Percentiles rank a stretch among this genome's conserved stretches.
phyloP scores from a whole-genome alignment of 1,140 invertebrate species.

The Solenopsis fugax region DNA sequence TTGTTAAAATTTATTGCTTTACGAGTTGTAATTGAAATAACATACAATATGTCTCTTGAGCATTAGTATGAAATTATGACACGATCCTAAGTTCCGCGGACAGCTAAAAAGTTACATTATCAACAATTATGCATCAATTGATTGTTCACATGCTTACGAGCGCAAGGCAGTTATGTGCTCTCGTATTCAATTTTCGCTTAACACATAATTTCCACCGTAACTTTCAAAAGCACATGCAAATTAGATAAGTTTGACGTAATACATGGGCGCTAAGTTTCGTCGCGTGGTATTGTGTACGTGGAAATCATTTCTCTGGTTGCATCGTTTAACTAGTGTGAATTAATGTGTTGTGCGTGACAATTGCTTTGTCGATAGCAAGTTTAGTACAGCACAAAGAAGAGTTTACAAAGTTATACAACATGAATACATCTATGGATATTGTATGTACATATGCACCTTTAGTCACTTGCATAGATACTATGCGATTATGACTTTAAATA shows the following conservation, averaged over 20 bases:
- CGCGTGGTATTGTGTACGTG: constrained; percentile 34
- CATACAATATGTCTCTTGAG: neutral
- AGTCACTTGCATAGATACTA: neutral
- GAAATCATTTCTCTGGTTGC: constrained; percentile 45
- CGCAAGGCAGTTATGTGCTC: neutral
- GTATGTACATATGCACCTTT: neutral
- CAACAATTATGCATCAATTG: constrained; percentile 40
- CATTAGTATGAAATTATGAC: constrained; percentile 14
- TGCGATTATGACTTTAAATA: neutral
- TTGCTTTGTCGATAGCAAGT: constrained; percentile 51
- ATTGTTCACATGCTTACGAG: constrained; percentile 33
- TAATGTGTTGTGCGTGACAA: constrained; percentile 53
- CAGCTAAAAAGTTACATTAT: constrained; percentile 5
- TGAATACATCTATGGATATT: neutral
- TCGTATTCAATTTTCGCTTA: constrained; percentile 32
- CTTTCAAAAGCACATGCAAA: constrained; percentile 52
- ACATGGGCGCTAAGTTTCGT: constrained; percentile 24
- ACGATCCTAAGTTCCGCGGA: neutral
- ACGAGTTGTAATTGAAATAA: neutral
- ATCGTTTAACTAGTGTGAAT: constrained; percentile 43
- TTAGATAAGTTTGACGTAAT: constrained; percentile 56
- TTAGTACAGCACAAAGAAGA: constrained; percentile 28
- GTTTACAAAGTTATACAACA: constrained; percentile 18
- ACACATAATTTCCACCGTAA: constrained; percentile 31
- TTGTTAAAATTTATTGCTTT: neutral